Evolutionary conservation across 2,888 invertebrate genomes (phyloP).

Genomic region (Torymus tubicola): DNA sequence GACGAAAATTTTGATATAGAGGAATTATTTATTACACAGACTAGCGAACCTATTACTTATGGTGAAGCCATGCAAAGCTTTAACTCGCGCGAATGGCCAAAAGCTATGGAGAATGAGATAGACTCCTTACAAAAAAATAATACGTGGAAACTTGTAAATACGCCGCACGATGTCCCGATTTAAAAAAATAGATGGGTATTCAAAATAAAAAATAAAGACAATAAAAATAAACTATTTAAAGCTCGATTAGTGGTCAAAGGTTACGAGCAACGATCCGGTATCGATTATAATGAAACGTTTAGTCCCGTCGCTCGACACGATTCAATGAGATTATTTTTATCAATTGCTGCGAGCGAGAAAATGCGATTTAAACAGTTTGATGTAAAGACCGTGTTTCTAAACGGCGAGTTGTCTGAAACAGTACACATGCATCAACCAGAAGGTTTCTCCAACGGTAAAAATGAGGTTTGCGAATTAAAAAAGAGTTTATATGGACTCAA

Average conservation of each 20-base stretch:
- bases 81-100: too few relatives aligned
- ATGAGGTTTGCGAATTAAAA: slow-evolving; percentile 15
- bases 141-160: too few relatives aligned
- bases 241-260: slow-evolving; percentile 7
- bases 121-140: too few relatives aligned
- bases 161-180: neutral
- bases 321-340: too few relatives aligned
- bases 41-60: too few relatives aligned
- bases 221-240: slow-evolving; percentile 29
- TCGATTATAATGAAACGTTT: slow-evolving; percentile 34
- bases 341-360: neutral
- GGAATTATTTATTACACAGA: too few relatives aligned
- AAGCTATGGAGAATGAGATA: too few relatives aligned
- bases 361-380: slow-evolving; percentile 40
- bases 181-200: slow-evolving; percentile 29
- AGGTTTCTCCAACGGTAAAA: neutral
- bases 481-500: slow-evolving; percentile 12
- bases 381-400: slow-evolving; percentile 36
- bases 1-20: too few relatives aligned
- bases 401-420: slow-evolving; percentile 26
- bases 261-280: neutral
- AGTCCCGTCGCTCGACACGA: slow-evolving; percentile 15
- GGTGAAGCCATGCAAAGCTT: too few relatives aligned
- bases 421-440: slow-evolving; percentile 27
- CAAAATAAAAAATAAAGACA: slow-evolving; percentile 24